Percentiles rank a stretch among this genome's conserved stretches.
phyloP scores from a whole-genome alignment of 2,113 vertebrate genomes.

The Pao palembangensis region DNA sequence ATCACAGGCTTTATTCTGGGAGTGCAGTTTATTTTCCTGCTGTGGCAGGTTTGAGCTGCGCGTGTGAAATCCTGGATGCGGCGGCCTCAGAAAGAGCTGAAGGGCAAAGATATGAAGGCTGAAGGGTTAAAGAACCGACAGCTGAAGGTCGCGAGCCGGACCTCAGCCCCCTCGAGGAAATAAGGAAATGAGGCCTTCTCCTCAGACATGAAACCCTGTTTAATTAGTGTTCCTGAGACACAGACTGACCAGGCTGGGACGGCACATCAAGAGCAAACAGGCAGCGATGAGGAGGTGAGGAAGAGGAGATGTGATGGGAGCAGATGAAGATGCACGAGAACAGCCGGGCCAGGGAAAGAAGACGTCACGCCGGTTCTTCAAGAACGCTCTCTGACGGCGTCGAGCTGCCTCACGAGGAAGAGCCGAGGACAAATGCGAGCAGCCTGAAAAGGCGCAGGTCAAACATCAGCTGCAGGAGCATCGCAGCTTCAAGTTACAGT shows the following conservation, averaged over 20 bases:
- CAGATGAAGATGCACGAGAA: not conserved
- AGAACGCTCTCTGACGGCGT: no score
- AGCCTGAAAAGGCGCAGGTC: no score
- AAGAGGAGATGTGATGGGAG: not conserved
- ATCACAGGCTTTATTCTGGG: not conserved
- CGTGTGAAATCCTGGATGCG: not conserved
- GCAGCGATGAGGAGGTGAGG: not conserved
- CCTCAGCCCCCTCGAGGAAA: no score
- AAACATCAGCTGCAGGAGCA: no score
- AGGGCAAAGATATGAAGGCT: not conserved
- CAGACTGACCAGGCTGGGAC: constrained; percentile 17
- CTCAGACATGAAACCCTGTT: constrained; percentile 18
- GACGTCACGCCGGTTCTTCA: no score
- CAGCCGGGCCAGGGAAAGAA: not conserved
- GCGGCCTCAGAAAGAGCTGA: not conserved
- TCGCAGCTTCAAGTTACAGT: no score
- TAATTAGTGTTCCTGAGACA: constrained; percentile 32
- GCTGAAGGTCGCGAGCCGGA: no score
- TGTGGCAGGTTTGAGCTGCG: not conserved
- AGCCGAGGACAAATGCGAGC: no score
- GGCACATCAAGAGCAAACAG: constrained; percentile 17
- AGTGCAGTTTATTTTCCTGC: not conserved
- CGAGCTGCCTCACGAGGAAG: no score
- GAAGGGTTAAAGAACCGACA: no score
- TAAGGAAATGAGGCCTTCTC: constrained; percentile 21